Evolutionary conservation across 2,888 invertebrate genomes (phyloP), one percentile per base, ranked within the genome.

Genomic region (Rotaria macrura): DNA sequence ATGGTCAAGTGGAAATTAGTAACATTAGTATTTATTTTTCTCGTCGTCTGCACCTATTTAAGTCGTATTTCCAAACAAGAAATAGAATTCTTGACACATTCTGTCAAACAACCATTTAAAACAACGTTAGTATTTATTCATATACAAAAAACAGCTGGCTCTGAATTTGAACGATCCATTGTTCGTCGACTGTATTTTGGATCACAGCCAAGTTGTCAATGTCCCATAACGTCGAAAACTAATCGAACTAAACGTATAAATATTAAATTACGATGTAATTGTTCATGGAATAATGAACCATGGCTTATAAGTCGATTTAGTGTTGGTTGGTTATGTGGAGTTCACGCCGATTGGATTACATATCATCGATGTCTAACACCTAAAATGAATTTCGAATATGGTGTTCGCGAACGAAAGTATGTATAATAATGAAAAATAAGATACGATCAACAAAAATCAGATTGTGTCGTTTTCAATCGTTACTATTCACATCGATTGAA

Each of bases 111-210:
- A 4, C 14, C n/a, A 34, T 3, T 20, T 34, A 12, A 17, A 20
- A 34, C 34, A 34, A 34, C 20, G 38, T 95, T 99, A 93, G 97
- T 99, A 85, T 94, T 99, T 93, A 92, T 99, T 88, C 98, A 99
- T 91, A 97, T 99, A 91, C 99, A 99, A 92, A 99, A 99, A 92
- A 99, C 98, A 85, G 98, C 98, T 85, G 99, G 99, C 49, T 98
- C 98, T 72, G 91, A 96, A 14, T 98, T 99, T 91, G 99, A 98
- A 85, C 94, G 95, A 90, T 97, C 97, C 92, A 93, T 99, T 88
- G 97, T 98, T 65, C 65, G 65, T 65, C 65, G 65, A 34, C 20
- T 65, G 6, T 20, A 65, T 65, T 65, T 65, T 34, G 34, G 29
- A 34, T 38, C 65, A 20, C 65, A 65, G 34, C 34, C 65, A 65